Conservation (phyloP, 2,113 vertebrate genomes). For the Callorhinus ursinus region DNA sequence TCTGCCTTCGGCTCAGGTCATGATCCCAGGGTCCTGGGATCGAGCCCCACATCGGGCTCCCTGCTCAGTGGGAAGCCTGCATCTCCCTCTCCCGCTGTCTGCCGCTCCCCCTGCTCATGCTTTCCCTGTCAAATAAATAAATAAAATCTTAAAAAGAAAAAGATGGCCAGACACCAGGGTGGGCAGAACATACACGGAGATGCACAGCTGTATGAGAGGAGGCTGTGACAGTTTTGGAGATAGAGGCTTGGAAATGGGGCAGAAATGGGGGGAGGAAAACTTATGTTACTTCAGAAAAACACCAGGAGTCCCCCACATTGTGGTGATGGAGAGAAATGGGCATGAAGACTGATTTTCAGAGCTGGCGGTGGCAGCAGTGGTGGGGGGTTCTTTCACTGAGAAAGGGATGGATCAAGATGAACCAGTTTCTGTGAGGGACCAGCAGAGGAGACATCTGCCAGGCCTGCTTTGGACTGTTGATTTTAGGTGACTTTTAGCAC, state of each 20-base stretch:
- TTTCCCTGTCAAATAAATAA: neutral
- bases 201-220: accelerated
- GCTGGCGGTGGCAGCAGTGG: neutral
- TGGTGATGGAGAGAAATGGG: neutral
- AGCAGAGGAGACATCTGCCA: neutral
- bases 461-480: neutral
- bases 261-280: neutral
- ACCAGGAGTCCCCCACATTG: accelerated
- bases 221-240: neutral
- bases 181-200: neutral
- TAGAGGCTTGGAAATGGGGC: neutral
- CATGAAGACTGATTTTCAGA: neutral
- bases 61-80: neutral
- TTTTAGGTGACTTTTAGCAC: neutral
- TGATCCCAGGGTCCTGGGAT: neutral
- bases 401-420: neutral
- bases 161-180: accelerated
- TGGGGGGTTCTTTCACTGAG: neutral
- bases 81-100: neutral
- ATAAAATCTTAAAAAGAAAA: neutral
- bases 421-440: neutral
- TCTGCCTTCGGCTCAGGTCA: neutral
- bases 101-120: too few species aligned
- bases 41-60: neutral
- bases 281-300: neutral